Evolutionary conservation across 2,888 invertebrate species (phyloP), one percentile per base, ranked within the genome.

Genomic region (Abscondita cerata): DNA sequence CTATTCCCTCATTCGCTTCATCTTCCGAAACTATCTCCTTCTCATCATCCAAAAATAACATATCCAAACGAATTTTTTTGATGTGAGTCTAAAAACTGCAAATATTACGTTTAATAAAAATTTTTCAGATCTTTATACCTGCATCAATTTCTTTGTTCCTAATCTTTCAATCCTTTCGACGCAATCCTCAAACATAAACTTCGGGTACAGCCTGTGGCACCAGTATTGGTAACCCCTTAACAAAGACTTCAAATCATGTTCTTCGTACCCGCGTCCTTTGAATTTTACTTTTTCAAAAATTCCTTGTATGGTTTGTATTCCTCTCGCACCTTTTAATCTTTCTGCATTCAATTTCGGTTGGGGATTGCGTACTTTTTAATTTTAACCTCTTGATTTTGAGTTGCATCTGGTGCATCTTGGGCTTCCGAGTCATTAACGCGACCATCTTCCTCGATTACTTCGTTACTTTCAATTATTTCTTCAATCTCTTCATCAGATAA

Each of bases 201-300:
- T 93, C 0, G 98, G 97, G 80, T 90, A 96, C 67, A 98, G 81
- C 51, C 96, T 84, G 80, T 97, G 96, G 0, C 91, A 91, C 98
- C 98, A 98, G 76, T 97, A 95, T 73, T 97, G 94, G 55, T 97
- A 77, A 59, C 88, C 89, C 55, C 90, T 89, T 82, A 98, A 84
- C 0, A 97, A 82, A 63, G 87, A 79, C 71, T 92, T 87, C 36
- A 98, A 81, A 80, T 98, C 96, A 52, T 89, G 85, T 68, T 87
- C 88, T 80, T 97, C 97, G 75, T 90, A 83, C 0, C 93, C 92
- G 80, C 90, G 91, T 64, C 93, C 93, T 78, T 87, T 86, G 72
- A 92, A 93, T 76, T 91, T 90, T 11, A 95, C 88, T 71, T 91
- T 88, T 73, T 91, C 87, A 72, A 93, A 96, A 73, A 91, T 85